These are phyloP conservation scores for Magallana ariakensis DNA, from an alignment of 1,140 invertebrate genomes.

Conservation along the genomic window DNA sequence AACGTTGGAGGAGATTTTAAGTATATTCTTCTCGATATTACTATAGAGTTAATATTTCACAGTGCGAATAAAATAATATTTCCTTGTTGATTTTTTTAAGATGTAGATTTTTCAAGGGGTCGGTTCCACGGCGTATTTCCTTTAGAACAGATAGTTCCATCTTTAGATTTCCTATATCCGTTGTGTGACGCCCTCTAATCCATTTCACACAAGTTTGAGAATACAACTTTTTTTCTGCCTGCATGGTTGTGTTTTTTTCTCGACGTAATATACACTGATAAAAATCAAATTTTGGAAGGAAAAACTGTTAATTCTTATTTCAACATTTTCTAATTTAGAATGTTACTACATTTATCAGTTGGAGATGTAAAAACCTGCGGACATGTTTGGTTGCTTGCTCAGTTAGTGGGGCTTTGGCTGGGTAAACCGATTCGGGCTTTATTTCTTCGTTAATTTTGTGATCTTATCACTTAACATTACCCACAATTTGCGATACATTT, in stretches of 20 bases:
- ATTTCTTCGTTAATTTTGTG: constrained; percentile 30
- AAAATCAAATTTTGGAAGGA: constrained; percentile 15
- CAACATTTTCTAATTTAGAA: constrained; percentile 33
- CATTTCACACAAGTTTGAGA: too few relatives aligned
- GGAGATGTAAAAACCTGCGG: constrained; percentile 20
- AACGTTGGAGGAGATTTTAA: background rate
- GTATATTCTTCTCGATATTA: background rate
- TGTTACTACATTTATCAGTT: constrained; percentile 29
- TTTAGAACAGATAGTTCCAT: background rate
- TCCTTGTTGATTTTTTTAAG: background rate
- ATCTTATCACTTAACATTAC: constrained; percentile 17
- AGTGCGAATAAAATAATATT: constrained; percentile 13
- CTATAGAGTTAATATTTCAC: background rate
- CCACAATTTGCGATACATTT: constrained; percentile 32
- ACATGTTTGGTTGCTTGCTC: background rate
- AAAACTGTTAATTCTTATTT: constrained; percentile 25
- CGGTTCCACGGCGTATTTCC: background rate
- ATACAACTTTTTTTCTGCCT: too few relatives aligned
- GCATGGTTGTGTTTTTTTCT: background rate
- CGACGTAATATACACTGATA: background rate
- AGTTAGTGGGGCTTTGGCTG: background rate
- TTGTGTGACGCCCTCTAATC: background rate
- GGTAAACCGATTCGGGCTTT: background rate
- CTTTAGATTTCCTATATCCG: background rate
- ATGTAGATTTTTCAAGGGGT: background rate